Conservation (phyloP, 2,113 vertebrate genomes). For the Platysteira castanea region DNA sequence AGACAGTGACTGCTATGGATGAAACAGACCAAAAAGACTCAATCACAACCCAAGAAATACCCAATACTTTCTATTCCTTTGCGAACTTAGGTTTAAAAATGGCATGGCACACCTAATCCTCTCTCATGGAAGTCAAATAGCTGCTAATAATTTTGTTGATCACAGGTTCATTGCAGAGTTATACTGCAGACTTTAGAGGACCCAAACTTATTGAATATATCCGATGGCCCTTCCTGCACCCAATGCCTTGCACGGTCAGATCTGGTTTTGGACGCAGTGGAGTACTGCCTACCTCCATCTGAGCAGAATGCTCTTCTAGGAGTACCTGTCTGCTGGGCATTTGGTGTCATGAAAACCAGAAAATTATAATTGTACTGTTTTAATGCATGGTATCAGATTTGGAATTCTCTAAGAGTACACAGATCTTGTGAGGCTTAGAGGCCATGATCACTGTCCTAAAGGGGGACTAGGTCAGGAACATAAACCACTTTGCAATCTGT, state of each 20-base stretch:
- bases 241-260: accelerated
- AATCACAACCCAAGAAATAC: not conserved
- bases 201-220: not conserved
- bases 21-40: not conserved
- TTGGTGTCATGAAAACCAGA: not conserved
- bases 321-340: not conserved
- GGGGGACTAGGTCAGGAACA: not conserved
- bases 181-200: not conserved
- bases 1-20: not conserved
- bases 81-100: not conserved
- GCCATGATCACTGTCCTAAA: not conserved
- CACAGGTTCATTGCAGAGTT: not conserved
- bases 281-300: not conserved
- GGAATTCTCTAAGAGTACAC: not conserved
- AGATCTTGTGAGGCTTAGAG: not conserved
- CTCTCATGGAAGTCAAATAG: not conserved
- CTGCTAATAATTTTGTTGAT: not conserved
- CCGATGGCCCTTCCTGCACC: not conserved
- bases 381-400: not conserved
- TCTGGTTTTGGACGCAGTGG: not conserved
- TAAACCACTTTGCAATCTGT: not conserved
- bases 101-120: not conserved
- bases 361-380: not conserved
- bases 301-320: not conserved
- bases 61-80: not conserved